Percentiles rank a stretch among this genome's conserved stretches.
These are phyloP conservation scores for Pionites leucogaster DNA, from an alignment of 2,113 vertebrate species.

Conservation along the genomic window DNA sequence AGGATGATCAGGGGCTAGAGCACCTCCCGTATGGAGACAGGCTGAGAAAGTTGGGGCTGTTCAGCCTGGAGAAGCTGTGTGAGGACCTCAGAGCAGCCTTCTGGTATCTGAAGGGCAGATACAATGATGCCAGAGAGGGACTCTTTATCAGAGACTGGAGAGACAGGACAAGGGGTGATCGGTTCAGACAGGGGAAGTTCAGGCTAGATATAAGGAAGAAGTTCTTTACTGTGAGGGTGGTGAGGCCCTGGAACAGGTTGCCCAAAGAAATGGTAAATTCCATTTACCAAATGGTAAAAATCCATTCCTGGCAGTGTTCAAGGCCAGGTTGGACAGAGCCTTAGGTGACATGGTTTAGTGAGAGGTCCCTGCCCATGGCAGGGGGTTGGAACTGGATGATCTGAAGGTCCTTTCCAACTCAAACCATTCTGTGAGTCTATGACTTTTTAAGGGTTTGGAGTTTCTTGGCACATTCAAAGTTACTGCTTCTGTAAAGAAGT, in stretches of 20 bases:
- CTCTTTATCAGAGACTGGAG: neutral
- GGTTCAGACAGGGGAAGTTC: neutral
- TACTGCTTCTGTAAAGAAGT: neutral
- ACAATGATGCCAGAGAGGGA: neutral
- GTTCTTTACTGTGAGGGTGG: neutral
- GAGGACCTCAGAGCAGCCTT: neutral
- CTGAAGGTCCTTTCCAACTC: neutral
- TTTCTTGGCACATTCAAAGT: neutral
- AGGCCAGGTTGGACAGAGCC: neutral
- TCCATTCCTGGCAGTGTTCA: neutral
- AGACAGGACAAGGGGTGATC: neutral
- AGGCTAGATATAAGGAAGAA: neutral
- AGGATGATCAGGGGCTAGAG: neutral
- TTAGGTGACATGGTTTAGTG: neutral
- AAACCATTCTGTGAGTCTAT: neutral
- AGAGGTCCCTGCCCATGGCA: neutral
- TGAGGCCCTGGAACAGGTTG: neutral
- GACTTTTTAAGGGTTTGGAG: fast-evolving
- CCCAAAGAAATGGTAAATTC: neutral
- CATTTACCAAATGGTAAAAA: too few relatives aligned
- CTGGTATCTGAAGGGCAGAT: neutral
- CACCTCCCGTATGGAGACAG: neutral
- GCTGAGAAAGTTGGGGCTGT: neutral
- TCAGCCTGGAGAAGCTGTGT: neutral
- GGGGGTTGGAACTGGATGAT: neutral